These are phyloP conservation scores for Megaleporinus macrocephalus DNA, from an alignment of 2,113 vertebrate species.

Conservation along the genomic window DNA sequence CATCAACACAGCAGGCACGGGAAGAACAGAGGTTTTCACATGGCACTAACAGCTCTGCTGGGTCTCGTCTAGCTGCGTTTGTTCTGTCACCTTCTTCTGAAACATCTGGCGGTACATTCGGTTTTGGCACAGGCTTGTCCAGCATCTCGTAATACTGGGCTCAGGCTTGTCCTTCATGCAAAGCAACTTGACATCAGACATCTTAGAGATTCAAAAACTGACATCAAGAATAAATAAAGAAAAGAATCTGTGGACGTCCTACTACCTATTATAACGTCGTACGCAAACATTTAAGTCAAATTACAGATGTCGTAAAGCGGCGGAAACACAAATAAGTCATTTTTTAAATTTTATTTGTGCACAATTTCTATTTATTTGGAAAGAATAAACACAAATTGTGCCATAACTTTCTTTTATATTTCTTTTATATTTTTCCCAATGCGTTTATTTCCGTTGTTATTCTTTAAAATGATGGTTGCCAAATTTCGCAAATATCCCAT, in stretches of 20 bases:
- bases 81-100: background rate
- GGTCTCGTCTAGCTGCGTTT: background rate
- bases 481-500: background rate
- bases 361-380: no score
- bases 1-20: background rate
- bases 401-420: no score
- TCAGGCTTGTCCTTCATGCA: background rate
- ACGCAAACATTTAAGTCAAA: no score
- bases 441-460: background rate
- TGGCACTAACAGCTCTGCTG: background rate
- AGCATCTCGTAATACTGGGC: background rate
- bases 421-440: no score
- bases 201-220: background rate
- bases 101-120: background rate
- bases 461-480: background rate
- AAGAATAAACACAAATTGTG: no score
- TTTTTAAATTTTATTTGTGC: no score
- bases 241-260: background rate
- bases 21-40: background rate
- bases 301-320: no score
- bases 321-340: no score
- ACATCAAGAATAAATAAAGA: background rate
- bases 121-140: background rate
- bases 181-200: background rate
- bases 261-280: no score